phyloP scores from a whole-genome alignment of 2,888 invertebrate genomes.

The Chydorus sphaericus region DNA sequence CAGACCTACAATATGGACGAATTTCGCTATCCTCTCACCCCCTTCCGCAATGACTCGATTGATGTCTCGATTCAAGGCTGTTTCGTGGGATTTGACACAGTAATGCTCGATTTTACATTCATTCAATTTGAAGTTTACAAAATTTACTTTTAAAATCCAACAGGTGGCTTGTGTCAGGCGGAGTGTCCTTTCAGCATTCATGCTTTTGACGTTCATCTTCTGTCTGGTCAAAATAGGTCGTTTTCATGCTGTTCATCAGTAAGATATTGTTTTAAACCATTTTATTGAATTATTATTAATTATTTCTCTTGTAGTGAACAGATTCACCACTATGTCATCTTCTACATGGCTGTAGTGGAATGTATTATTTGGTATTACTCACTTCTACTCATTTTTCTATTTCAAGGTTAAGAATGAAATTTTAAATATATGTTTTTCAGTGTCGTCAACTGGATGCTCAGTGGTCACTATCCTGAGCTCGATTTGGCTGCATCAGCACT shows the following conservation, averaged over 20 bases:
- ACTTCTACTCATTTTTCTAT: background rate
- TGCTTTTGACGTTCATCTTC: conserved; percentile 28
- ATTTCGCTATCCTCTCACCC: background rate
- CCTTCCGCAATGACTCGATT: conserved; percentile 26
- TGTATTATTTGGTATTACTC: conserved; percentile 32
- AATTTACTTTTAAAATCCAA: too few relatives aligned
- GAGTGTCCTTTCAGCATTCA: conserved; percentile 30
- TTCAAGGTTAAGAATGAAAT: background rate
- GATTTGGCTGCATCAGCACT: conserved; percentile 35
- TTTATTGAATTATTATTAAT: too few relatives aligned
- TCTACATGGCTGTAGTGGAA: conserved; percentile 34
- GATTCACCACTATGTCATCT: conserved; percentile 36
- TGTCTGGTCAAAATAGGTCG: conserved; percentile 32
- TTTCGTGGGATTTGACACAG: conserved; percentile 30
- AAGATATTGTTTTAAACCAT: too few relatives aligned
- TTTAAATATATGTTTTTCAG: conserved; percentile 24
- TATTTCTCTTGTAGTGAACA: too few relatives aligned
- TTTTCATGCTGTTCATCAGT: conserved; percentile 33
- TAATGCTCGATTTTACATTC: too few relatives aligned
- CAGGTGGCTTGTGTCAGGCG: conserved; percentile 35
- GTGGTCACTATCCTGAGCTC: conserved; percentile 31
- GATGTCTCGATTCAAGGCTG: conserved; percentile 33
- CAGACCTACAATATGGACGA: background rate
- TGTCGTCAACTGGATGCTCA: conserved; percentile 32
- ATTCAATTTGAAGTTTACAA: too few relatives aligned